Percentiles rank a stretch among this genome's conserved stretches.
These are phyloP conservation scores for Cantharis lateralis DNA, from an alignment of 2,888 invertebrate species.

Conservation along the genomic window DNA sequence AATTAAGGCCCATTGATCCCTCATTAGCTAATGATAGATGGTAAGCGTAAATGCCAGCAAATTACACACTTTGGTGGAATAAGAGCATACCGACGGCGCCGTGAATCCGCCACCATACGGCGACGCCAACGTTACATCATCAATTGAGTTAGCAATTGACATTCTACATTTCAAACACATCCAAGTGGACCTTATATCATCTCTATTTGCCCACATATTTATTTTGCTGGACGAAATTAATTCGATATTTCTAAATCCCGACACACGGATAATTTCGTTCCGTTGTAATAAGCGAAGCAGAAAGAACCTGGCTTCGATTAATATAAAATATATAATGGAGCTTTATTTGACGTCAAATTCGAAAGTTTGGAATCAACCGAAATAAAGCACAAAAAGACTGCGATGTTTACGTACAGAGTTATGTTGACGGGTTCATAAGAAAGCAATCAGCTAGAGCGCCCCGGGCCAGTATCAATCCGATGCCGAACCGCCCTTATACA, in stretches of 20 bases:
- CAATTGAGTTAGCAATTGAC: constrained; percentile 16
- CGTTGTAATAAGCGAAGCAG: background rate
- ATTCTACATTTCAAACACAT: background rate
- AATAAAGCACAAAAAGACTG: constrained; percentile 38
- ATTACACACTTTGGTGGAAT: constrained; percentile 25
- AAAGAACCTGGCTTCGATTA: constrained; percentile 5
- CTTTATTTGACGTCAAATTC: constrained; percentile 16
- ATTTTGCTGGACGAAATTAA: background rate
- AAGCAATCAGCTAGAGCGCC: constrained; percentile 61
- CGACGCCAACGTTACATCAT: constrained; percentile 25
- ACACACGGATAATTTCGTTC: background rate
- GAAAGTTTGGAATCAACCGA: background rate
- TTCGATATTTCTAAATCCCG: background rate
- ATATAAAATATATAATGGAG: constrained; percentile 23
- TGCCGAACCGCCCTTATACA: constrained; percentile 20
- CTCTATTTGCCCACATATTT: background rate
- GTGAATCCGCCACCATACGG: constrained; percentile 22
- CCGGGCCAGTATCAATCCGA: constrained; percentile 44
- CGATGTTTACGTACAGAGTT: constrained; percentile 45
- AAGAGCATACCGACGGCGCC: constrained; percentile 28
- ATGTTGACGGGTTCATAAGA: constrained; percentile 52
- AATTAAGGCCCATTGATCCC: constrained; percentile 50
- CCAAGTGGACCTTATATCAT: background rate
- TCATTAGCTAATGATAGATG: constrained; percentile 53
- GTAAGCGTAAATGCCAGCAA: constrained; percentile 17